Conservation (phyloP, 2,113 vertebrate genomes). For the Thamnaconus septentrionalis region DNA sequence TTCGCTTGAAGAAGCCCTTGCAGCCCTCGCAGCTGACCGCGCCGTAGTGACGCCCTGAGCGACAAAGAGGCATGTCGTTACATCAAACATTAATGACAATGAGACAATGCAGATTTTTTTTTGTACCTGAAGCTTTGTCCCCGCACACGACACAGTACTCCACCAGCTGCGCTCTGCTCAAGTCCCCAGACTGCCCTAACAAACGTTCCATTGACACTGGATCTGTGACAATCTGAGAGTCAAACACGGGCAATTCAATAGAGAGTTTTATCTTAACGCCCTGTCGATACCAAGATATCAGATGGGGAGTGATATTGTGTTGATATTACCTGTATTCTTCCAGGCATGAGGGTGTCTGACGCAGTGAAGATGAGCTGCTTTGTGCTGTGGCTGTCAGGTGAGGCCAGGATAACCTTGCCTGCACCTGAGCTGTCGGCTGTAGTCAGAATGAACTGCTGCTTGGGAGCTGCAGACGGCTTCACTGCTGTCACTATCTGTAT, state of each 20-base stretch:
- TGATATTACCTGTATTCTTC: slow-evolving; percentile 89
- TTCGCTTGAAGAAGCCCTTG: slow-evolving; percentile 99
- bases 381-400: slow-evolving; percentile 85
- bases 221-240: slow-evolving; percentile 91
- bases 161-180: slow-evolving; percentile 88
- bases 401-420: slow-evolving; percentile 92
- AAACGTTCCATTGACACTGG: slow-evolving; percentile 92
- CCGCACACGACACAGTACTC: slow-evolving; percentile 98
- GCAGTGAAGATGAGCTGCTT: slow-evolving; percentile 97
- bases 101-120: background rate
- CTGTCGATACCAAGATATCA: background rate
- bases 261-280: background rate
- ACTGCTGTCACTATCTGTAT: slow-evolving; percentile 96
- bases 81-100: background rate
- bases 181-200: slow-evolving; percentile 87
- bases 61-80: background rate
- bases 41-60: slow-evolving; percentile 93
- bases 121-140: slow-evolving; percentile 95
- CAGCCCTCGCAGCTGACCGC: slow-evolving; percentile 98
- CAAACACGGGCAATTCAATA: background rate
- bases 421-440: slow-evolving; percentile 89
- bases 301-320: background rate
- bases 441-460: slow-evolving; percentile 95
- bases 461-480: slow-evolving; percentile 85
- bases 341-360: slow-evolving; percentile 89